Conservation (phyloP, 2,113 vertebrate genomes). For the Thomomys bottae region DNA sequence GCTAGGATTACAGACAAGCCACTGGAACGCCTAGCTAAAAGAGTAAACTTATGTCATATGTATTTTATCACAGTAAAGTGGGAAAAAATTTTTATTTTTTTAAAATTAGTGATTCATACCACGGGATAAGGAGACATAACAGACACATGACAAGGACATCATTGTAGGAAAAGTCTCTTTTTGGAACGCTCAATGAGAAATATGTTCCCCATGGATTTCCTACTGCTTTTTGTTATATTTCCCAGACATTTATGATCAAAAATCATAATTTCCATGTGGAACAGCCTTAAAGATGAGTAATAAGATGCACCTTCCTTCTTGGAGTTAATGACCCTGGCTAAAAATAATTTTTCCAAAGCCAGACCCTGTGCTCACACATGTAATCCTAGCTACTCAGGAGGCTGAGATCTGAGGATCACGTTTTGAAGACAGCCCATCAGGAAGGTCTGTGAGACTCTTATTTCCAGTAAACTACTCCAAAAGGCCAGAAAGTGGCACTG, state of each 20-base stretch:
- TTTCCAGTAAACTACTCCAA: too few relatives aligned
- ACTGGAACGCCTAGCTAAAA: not conserved
- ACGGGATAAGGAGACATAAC: not conserved
- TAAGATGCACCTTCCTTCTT: not conserved
- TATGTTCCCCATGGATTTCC: not conserved
- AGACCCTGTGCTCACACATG: too few relatives aligned
- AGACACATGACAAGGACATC: not conserved
- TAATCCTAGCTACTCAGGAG: too few relatives aligned
- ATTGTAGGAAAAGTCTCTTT: not conserved
- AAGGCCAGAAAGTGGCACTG: too few relatives aligned
- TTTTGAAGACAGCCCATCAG: too few relatives aligned
- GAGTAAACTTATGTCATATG: not conserved
- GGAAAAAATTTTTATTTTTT: not conserved
- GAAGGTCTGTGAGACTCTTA: too few relatives aligned
- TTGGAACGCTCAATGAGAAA: not conserved
- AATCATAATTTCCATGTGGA: not conserved
- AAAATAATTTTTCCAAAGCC: slow-evolving; percentile 55
- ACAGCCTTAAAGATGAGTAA: not conserved
- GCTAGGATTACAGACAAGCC: too few relatives aligned
- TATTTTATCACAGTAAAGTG: not conserved
- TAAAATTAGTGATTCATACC: not conserved
- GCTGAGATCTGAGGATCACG: too few relatives aligned
- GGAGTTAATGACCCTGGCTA: not conserved
- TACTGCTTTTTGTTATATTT: not conserved
- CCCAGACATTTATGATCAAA: not conserved